Evolutionary conservation across 1,140 invertebrate genomes (phyloP).

Genomic region (Drosophila willistoni): DNA sequence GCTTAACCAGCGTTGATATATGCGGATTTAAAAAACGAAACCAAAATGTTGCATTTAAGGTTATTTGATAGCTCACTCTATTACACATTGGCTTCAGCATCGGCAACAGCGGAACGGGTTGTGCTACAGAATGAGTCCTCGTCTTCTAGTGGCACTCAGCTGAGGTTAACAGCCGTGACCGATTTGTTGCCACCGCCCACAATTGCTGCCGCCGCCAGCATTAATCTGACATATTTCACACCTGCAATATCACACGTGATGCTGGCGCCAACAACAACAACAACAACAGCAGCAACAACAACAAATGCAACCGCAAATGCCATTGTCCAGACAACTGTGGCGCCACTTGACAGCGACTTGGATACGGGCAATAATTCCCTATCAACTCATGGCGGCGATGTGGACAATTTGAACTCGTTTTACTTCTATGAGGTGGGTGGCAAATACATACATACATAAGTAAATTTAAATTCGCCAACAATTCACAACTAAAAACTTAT

Average conservation of each 20-base stretch:
- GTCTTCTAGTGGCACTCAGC: constrained; percentile 48
- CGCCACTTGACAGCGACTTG: constrained; percentile 52
- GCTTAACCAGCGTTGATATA: constrained; percentile 3
- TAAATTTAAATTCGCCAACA: constrained; percentile 11
- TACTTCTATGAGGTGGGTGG: constrained; percentile 75
- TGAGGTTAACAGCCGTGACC: constrained; percentile 25
- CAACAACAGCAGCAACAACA: constrained; percentile 26
- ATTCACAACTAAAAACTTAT: constrained; percentile 28
- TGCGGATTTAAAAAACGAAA: constrained; percentile 9
- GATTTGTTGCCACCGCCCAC: constrained; percentile 18
- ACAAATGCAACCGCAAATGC: constrained; percentile 24
- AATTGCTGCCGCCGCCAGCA: constrained; percentile 31
- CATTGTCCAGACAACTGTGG: constrained; percentile 60
- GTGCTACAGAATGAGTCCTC: constrained; percentile 11
- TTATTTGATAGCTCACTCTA: constrained; percentile 71
- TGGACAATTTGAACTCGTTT: constrained; percentile 77
- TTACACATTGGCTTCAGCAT: constrained; percentile 52
- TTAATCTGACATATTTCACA: constrained; percentile 75
- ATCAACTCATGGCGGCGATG: constrained; percentile 45
- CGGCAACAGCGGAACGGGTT: constrained; percentile 23
- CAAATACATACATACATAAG: constrained; percentile 13
- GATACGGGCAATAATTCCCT: constrained; percentile 45
- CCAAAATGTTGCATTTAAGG: constrained; percentile 64
- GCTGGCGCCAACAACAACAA: constrained; percentile 62
- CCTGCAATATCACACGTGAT: constrained; percentile 76